Percentiles rank a stretch among this genome's conserved stretches.
Conservation (phyloP, 2,113 vertebrate species). For the Clupea harengus region DNA sequence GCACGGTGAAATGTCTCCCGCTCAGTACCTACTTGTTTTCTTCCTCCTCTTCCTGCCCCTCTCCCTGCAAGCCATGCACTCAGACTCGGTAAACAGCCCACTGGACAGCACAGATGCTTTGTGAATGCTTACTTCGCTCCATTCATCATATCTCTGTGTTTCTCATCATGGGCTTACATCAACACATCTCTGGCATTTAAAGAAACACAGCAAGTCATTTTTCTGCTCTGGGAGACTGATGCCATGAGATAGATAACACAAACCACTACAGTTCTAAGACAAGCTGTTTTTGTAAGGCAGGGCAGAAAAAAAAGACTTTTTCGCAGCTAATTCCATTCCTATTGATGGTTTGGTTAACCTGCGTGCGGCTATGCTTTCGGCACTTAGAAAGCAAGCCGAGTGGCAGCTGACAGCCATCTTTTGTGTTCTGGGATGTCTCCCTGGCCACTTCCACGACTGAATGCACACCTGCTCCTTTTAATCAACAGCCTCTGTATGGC, state of each 20-base stretch:
- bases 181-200: neutral
- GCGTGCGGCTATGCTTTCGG: neutral
- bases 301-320: neutral
- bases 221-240: neutral
- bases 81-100: neutral
- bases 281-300: neutral
- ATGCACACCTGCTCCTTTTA: neutral
- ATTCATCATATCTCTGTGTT: neutral
- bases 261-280: neutral
- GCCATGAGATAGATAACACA: neutral
- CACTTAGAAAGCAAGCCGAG: neutral
- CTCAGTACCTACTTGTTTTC: neutral
- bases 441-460: neutral
- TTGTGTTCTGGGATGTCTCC: neutral
- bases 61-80: neutral
- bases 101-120: neutral
- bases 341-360: neutral
- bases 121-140: neutral
- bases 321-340: neutral
- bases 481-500: neutral
- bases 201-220: neutral
- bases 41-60: neutral
- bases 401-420: neutral
- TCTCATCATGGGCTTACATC: neutral
- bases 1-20: neutral